These are phyloP conservation scores for Botrylloides violaceus DNA, from an alignment of 23 tunicate genomes.

Conservation along the genomic window DNA sequence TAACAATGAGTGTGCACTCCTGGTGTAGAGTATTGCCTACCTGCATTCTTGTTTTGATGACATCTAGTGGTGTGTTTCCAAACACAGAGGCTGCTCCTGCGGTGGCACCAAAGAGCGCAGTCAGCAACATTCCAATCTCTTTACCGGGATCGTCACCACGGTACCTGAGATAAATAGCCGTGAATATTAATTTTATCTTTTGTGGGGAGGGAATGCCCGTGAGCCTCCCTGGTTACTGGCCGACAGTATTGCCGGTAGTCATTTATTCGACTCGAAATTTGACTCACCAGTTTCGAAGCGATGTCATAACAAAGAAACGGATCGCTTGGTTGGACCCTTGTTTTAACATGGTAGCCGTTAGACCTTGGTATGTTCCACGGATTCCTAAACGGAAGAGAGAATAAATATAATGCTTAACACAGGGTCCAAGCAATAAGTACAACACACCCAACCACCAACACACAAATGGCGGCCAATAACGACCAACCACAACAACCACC, in stretches of 20 bases:
- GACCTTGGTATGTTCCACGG: conserved; percentile 77
- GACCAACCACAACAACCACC: too few species aligned
- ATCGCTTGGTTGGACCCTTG: conserved; percentile 95
- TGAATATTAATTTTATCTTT: not conserved
- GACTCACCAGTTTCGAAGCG: conserved; percentile 61
- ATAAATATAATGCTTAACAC: too few species aligned
- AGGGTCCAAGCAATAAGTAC: too few species aligned
- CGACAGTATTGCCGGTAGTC: too few species aligned
- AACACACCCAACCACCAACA: too few species aligned
- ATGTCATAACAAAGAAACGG: conserved; percentile 71
- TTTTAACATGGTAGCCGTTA: conserved; percentile 79
- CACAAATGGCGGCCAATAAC: too few species aligned
- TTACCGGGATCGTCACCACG: conserved; percentile 65
- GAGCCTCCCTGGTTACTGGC: too few species aligned
- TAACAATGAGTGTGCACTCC: too few species aligned
- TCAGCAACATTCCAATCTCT: conserved; percentile 46
- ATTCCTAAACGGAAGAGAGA: conserved; percentile 25
- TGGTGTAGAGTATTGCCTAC: conserved; percentile 16
- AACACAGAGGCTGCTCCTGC: conserved; percentile 97
- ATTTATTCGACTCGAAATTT: too few species aligned
- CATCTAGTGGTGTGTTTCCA: conserved; percentile 93
- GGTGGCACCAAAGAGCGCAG: conserved; percentile 71
- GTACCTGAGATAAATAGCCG: conserved; percentile 36
- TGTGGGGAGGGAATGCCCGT: too few species aligned
- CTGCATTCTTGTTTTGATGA: conserved; percentile 87